Conservation (phyloP, 2,797 vertebrate species). For the Onychomys torridus region DNA sequence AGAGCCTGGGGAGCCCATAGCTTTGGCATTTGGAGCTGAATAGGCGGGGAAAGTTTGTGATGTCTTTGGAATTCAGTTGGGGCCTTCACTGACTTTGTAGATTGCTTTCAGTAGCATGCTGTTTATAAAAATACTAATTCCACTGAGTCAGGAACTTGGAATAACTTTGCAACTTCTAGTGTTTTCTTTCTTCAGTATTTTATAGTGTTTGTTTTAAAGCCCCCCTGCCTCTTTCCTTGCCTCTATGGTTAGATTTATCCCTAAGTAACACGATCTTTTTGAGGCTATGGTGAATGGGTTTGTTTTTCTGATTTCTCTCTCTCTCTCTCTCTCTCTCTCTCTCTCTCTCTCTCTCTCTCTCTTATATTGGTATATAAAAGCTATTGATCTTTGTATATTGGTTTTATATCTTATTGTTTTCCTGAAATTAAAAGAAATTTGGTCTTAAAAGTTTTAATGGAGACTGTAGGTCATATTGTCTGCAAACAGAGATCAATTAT, state of each 20-base stretch:
- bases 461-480: background rate
- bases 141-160: background rate
- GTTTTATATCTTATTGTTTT: background rate
- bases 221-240: background rate
- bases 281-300: background rate
- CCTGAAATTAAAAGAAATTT: background rate
- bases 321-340: no score
- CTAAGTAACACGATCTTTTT: background rate
- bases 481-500: background rate
- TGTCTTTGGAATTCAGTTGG: background rate
- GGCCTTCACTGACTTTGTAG: background rate
- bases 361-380: background rate
- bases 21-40: background rate
- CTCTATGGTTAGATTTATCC: background rate
- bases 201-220: background rate
- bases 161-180: background rate
- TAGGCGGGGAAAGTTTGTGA: background rate
- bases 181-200: background rate
- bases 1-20: background rate
- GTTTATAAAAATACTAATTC: background rate
- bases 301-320: background rate
- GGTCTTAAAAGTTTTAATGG: background rate
- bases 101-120: background rate
- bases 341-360: no score
- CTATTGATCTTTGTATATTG: background rate